These are phyloP conservation scores for Lutraria lutraria DNA, from an alignment of 2,888 invertebrate species.

Conservation along the genomic window DNA sequence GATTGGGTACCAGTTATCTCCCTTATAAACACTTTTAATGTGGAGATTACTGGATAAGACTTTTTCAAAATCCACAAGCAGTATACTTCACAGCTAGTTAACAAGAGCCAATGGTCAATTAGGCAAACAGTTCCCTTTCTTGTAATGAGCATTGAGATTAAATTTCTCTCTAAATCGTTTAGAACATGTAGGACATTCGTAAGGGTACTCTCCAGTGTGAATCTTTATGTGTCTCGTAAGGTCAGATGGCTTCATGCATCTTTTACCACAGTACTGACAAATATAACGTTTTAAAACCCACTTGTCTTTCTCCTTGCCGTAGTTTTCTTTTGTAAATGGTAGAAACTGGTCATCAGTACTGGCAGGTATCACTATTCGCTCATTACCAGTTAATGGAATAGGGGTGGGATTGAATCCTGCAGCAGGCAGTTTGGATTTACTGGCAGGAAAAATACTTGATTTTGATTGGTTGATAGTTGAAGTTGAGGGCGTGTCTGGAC, in stretches of 20 bases:
- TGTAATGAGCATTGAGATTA: slow-evolving; percentile 49
- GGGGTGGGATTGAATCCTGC: slow-evolving; percentile 29
- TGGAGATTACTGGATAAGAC: too few species aligned
- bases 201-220: slow-evolving; percentile 62
- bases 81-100: too few species aligned
- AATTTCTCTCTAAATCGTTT: slow-evolving; percentile 59
- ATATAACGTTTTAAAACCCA: slow-evolving; percentile 61
- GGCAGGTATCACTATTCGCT: slow-evolving; percentile 57
- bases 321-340: slow-evolving; percentile 65
- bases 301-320: slow-evolving; percentile 66
- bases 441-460: not conserved
- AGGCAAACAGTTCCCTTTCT: slow-evolving; percentile 50
- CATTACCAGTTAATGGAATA: slow-evolving; percentile 42
- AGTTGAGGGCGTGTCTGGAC: slow-evolving; percentile 16
- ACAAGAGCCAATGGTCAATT: not conserved
- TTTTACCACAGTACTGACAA: slow-evolving; percentile 63
- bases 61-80: too few species aligned
- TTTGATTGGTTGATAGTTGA: slow-evolving; percentile 24
- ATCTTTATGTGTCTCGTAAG: slow-evolving; percentile 57
- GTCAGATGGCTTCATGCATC: slow-evolving; percentile 63
- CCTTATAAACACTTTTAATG: too few species aligned
- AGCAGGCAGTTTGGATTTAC: slow-evolving; percentile 5
- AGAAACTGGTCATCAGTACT: slow-evolving; percentile 56
- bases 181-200: slow-evolving; percentile 54
- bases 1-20: too few species aligned